Conservation (phyloP, 92 coral and sea anemone genomes). For the Siderastrea siderea region DNA sequence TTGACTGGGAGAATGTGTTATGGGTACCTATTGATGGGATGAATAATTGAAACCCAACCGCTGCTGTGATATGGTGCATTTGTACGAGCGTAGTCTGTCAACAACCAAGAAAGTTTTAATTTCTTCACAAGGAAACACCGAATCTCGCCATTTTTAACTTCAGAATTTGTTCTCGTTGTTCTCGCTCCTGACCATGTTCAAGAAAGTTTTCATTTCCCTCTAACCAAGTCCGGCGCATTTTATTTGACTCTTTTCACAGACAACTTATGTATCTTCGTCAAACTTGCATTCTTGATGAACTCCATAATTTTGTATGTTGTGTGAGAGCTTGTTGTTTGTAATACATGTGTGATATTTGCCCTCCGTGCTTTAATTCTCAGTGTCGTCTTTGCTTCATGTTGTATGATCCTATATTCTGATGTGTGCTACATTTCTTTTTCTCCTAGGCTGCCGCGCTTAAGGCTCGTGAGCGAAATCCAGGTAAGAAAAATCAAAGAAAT, state of each 20-base stretch:
- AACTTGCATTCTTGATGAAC: conserved; percentile 43
- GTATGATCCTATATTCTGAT: neutral
- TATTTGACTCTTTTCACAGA: neutral
- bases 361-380: neutral
- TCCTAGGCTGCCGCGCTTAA: conserved; percentile 40
- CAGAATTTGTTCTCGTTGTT: neutral
- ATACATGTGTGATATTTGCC: neutral
- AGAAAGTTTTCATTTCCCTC: neutral
- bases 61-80: conserved; percentile 18
- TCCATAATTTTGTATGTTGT: conserved; percentile 37
- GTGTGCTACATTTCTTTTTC: neutral
- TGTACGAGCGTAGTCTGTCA: conserved; percentile 14
- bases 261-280: conserved; percentile 28
- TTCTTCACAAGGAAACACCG: neutral
- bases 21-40: conserved; percentile 23
- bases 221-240: neutral
- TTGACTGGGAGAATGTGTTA: conserved; percentile 13
- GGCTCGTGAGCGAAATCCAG: conserved; percentile 46
- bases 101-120: neutral
- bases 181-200: neutral
- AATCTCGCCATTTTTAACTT: neutral
- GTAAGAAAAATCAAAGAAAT: neutral
- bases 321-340: neutral
- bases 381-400: neutral
- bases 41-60: conserved; percentile 31